Evolutionary conservation across 2,888 invertebrate species (phyloP).

Genomic region (Cloeon dipterum): DNA sequence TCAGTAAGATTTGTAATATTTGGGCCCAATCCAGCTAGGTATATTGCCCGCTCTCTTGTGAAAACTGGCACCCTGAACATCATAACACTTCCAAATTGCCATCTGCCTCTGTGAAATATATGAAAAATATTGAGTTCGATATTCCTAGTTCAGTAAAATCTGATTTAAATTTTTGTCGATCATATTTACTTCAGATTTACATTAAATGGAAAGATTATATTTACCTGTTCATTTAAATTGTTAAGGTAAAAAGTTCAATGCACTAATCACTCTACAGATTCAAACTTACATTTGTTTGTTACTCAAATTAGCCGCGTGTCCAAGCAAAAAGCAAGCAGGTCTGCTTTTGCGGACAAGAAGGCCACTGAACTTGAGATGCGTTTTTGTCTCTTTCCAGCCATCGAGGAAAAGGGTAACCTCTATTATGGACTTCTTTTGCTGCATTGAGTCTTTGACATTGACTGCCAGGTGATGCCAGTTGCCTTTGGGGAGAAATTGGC

Average conservation of each 20-base stretch:
- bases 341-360: slow-evolving; percentile 20
- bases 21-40: slow-evolving; percentile 28
- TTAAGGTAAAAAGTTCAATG: no score
- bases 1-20: slow-evolving; percentile 23
- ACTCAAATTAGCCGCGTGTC: slow-evolving; percentile 21
- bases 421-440: slow-evolving; percentile 28
- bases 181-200: no score
- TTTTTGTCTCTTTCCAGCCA: slow-evolving; percentile 29
- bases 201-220: no score
- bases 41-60: slow-evolving; percentile 25
- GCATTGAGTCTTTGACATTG: slow-evolving; percentile 30
- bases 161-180: no score
- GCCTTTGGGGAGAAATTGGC: slow-evolving; percentile 21
- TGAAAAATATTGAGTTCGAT: no score
- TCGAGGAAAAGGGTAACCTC: slow-evolving; percentile 33
- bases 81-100: slow-evolving; percentile 27
- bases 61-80: slow-evolving; percentile 32
- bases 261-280: no score
- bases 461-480: slow-evolving; percentile 32
- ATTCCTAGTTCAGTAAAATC: no score
- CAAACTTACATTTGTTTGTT: no score
- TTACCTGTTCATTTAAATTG: no score
- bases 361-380: slow-evolving; percentile 28
- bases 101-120: slow-evolving; percentile 15
- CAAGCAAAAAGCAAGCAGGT: slow-evolving; percentile 28